These are phyloP conservation scores for Hyppa rectilinea DNA, from an alignment of 2,888 invertebrate genomes.

Conservation along the genomic window DNA sequence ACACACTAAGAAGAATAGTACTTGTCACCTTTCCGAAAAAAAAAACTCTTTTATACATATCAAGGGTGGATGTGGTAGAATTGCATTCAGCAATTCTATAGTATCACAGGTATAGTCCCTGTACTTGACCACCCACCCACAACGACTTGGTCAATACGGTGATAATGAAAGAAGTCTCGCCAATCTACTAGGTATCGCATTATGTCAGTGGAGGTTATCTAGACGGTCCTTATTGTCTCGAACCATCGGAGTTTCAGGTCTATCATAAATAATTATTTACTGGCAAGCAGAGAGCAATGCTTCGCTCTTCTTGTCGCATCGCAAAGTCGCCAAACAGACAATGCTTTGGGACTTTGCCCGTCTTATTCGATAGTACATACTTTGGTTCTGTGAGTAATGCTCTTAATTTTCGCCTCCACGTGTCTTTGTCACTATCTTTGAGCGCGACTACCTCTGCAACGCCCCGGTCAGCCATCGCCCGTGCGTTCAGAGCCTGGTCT, in stretches of 20 bases:
- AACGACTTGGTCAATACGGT: constrained; percentile 30
- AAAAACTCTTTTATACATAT: neutral
- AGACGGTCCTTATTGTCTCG: constrained; percentile 35
- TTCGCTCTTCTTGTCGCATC: neutral
- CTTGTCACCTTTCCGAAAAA: neutral
- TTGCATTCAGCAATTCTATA: neutral
- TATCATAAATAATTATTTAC: constrained; percentile 23
- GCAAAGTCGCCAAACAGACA: neutral
- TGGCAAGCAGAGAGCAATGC: neutral
- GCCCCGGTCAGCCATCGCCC: constrained; percentile 87
- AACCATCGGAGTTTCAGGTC: constrained; percentile 36
- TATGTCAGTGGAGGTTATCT: constrained; percentile 64
- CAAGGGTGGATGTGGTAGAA: neutral
- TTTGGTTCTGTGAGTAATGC: constrained; percentile 76
- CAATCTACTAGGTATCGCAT: constrained; percentile 46
- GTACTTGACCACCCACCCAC: constrained; percentile 11
- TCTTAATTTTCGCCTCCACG: constrained; percentile 81
- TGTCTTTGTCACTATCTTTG: constrained; percentile 75
- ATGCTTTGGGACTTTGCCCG: neutral
- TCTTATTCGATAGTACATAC: constrained; percentile 26
- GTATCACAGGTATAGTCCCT: neutral
- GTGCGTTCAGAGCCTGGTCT: constrained; percentile 89
- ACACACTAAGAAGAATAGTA: neutral
- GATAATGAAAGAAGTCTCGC: constrained; percentile 42
- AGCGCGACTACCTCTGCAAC: constrained; percentile 84